Base-by-base conservation (phyloP, 2,797 vertebrate species). In the Pagetopsis macropterus region DNA sequence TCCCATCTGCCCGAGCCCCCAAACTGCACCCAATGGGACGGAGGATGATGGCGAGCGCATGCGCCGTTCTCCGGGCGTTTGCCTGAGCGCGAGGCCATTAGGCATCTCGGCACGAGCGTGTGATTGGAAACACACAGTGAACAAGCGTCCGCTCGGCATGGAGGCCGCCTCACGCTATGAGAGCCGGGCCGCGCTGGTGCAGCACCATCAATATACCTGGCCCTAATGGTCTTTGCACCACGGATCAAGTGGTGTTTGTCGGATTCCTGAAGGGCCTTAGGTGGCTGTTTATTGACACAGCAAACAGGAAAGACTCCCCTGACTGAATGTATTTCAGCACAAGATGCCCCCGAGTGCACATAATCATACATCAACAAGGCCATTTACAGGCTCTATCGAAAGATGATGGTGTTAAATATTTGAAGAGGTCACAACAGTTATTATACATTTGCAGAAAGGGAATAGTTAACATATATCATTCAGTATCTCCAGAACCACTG, bases 21-120 rank as follows among this genome's bases (percentile, higher is more conserved):
- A 91, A 96, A 98, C 95, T 96, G 96, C 94, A 96, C 96, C 96
- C 96, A 94, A 93, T 92, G 96, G 96, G 95, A 96, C 92, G 92
- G 95, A 95, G 96, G 65, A 72, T 67, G 85, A 73, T 68, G 81
- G 92, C 92, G 92, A 91, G 94, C 95, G 95, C 96, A 95, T 95
- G 96, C 94, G 93, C 93, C 88, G 10, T 19, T 6, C 5, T 31
- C 46, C 27, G 21, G 52, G 64, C 52, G 49, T 16, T 62, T 62
- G 62, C 70, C 82, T 56, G 64, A 84, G 74, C 1, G 57, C 44
- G 31, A 84, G 79, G 73, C 87, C 87, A 90, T 92, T 88, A 91
- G 84, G 75, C 78, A 65, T 75, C 78, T 83, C 75, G 23, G 71
- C 84, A 76, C 44, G 72, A 51, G 77, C 74, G 16, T 85, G 87